These are phyloP conservation scores for Catharus bicknelli DNA, from an alignment of 2,113 vertebrate species.

Conservation along the genomic window DNA sequence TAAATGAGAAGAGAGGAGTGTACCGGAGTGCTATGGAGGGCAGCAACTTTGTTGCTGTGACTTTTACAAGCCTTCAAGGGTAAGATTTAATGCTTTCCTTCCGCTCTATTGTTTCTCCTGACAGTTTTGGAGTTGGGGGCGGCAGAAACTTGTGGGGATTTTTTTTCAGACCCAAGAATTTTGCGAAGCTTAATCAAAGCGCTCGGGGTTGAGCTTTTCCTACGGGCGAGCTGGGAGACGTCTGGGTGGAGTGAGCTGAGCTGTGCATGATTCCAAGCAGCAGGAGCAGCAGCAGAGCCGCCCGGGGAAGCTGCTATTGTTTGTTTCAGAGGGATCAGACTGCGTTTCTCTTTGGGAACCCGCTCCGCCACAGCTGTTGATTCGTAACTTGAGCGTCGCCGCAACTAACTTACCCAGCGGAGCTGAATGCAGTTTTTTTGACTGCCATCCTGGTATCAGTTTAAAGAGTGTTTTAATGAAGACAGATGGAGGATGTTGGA, in stretches of 20 bases:
- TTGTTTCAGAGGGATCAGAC: not conserved
- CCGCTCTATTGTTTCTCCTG: not conserved
- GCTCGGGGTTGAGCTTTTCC: not conserved
- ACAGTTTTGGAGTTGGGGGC: not conserved
- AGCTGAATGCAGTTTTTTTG: constrained; percentile 1
- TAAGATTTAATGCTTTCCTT: constrained; percentile 24
- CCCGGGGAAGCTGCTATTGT: constrained; percentile 47
- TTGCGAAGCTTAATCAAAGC: not conserved
- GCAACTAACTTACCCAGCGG: not conserved
- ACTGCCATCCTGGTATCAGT: constrained; percentile 7
- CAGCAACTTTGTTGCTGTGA: constrained; percentile 32
- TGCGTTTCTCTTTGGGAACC: not conserved
- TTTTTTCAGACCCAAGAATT: not conserved
- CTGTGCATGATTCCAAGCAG: constrained; percentile 1
- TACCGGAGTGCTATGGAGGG: constrained; percentile 25
- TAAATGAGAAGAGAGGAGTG: constrained; percentile 45
- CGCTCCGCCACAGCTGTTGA: not conserved
- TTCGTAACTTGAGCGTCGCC: constrained; percentile 13
- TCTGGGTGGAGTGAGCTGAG: constrained; percentile 20
- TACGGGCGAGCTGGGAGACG: not conserved
- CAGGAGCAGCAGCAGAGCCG: not conserved
- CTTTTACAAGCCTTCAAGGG: constrained; percentile 34
- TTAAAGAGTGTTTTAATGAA: constrained; percentile 36
- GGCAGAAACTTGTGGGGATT: not conserved
- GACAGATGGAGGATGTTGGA: constrained; percentile 53